Evolutionary conservation across 2,113 vertebrate species (phyloP), one percentile per base, ranked within the genome.

Genomic region (Herpailurus yagouaroundi): DNA sequence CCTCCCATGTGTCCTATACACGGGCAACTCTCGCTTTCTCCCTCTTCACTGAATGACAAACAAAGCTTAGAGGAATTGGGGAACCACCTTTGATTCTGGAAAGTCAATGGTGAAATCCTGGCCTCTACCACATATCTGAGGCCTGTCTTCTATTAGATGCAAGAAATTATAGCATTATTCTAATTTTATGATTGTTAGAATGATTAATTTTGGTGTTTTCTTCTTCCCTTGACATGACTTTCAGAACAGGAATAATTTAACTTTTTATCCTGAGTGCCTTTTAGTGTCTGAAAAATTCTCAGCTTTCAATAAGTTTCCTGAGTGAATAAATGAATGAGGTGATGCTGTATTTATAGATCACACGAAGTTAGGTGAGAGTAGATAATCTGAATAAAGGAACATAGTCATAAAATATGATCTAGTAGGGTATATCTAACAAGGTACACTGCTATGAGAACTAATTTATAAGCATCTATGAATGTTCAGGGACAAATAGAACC

Each of bases 1-100:
- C 0, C 11, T 68, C 41, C 13, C 18, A 31, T 1, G 0, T 80
- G 10, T 7, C 7, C 12, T 80, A 2, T 23, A 38, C 33, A n/a
- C 14, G 4, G 6, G 3, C 1, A 57, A 1, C 3, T 63, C 16
- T 57, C 16, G 45, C n/a, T 38, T 66, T 76, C 33, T 82, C 33
- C 23, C 2, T 52, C 1, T 95, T 90, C 25, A 76, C 27, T 45
- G 74, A 83, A 31, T 45, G 21, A 66, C 71, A 31, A 89, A 36
- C 19, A 60, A 64, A 95, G 8, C 16, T 7, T 23, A 57, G n/a
- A 81, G 19, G 15, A 45, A 15, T 1, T 71, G 19, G 79, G 16
- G 11, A 74, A 9, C 0, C 10, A 29, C 5, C 8, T 38, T 69
- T 66, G 31, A 50, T 83, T 63, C 82, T 57, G 66, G 69, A 89